These are phyloP conservation scores for Threskiornis aethiopicus DNA, from an alignment of 2,797 vertebrate species.

Conservation along the genomic window DNA sequence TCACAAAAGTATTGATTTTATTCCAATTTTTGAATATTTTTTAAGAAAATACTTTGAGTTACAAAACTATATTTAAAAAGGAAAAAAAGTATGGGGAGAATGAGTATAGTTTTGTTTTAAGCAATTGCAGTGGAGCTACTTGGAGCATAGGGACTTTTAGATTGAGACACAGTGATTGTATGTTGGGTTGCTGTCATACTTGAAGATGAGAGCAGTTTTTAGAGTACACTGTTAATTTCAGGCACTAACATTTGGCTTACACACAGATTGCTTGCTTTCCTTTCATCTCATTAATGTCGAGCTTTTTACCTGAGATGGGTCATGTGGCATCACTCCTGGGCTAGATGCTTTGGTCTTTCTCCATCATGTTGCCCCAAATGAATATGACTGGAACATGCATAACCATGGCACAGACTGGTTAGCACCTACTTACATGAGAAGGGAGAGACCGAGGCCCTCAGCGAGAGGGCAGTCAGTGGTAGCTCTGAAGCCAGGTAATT, in stretches of 20 bases:
- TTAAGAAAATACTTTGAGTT: not conserved
- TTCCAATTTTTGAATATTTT: not conserved
- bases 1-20: not conserved
- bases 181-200: not conserved
- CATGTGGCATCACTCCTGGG: not conserved
- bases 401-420: not conserved
- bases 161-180: not conserved
- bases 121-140: not conserved
- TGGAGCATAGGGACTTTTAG: not conserved
- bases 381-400: not conserved
- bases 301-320: not conserved
- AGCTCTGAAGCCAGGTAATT: not conserved
- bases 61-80: not conserved
- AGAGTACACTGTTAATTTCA: not conserved
- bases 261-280: not conserved
- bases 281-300: not conserved
- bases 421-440: not conserved
- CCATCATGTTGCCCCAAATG: not conserved
- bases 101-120: not conserved
- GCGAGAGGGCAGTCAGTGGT: rapidly evolving
- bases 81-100: not conserved
- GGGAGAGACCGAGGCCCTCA: not conserved
- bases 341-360: not conserved
- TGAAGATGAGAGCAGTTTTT: not conserved
- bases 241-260: not conserved